Conservation (phyloP, 2,113 vertebrate species). For the Pelecanoides urinatrix region DNA sequence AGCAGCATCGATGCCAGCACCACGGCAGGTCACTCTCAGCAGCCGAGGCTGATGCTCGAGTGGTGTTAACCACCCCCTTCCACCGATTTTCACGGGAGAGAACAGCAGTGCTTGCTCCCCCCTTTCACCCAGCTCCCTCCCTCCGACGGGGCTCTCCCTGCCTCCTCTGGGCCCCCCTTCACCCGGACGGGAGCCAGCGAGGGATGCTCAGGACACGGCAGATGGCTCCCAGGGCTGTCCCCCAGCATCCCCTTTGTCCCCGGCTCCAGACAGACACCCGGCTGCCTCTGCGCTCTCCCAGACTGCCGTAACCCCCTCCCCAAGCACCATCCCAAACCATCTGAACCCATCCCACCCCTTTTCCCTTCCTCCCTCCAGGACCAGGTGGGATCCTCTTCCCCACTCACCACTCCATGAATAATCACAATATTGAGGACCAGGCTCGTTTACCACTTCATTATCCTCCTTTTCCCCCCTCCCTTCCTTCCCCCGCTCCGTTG, state of each 20-base stretch:
- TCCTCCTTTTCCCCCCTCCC: neutral
- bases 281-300: neutral
- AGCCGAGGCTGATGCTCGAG: neutral
- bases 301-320: neutral
- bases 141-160: neutral
- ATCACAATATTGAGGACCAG: neutral
- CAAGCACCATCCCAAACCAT: neutral
- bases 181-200: neutral
- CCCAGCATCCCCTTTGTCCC: neutral
- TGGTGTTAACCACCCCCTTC: neutral
- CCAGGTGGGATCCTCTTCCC: neutral
- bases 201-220: neutral
- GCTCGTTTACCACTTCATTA: conserved; percentile 20
- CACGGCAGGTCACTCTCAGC: rapidly evolving
- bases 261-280: neutral
- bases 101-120: neutral
- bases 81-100: neutral
- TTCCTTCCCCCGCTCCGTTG: conserved; percentile 32
- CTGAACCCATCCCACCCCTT: neutral
- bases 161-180: neutral
- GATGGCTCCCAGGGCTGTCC: neutral
- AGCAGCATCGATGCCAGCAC: neutral
- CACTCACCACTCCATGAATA: neutral
- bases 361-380: neutral
- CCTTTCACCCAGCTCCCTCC: neutral